phyloP scores from a whole-genome alignment of 1,140 invertebrate species.

The Drosophila rufa region DNA sequence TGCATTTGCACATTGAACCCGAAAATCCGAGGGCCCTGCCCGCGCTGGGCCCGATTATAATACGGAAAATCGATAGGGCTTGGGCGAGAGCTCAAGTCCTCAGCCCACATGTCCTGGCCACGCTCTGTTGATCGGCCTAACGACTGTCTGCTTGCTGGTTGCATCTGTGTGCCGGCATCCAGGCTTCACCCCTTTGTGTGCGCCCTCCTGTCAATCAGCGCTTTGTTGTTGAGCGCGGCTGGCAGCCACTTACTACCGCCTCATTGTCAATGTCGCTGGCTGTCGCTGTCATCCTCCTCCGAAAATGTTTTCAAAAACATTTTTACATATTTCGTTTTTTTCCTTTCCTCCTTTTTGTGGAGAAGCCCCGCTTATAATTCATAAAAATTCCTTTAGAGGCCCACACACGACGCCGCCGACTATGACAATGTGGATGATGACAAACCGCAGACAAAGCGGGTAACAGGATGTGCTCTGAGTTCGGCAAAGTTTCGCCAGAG shows the following conservation, averaged over 20 bases:
- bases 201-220: slow-evolving; percentile 76
- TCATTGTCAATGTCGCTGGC: slow-evolving; percentile 76
- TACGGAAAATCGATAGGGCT: slow-evolving; percentile 65
- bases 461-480: slow-evolving; percentile 49
- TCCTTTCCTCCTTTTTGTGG: not conserved
- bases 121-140: slow-evolving; percentile 74
- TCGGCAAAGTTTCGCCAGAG: slow-evolving; percentile 21
- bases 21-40: slow-evolving; percentile 2
- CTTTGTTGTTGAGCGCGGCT: slow-evolving; percentile 67
- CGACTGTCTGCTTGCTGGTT: slow-evolving; percentile 47
- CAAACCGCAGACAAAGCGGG: slow-evolving; percentile 74
- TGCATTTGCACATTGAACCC: slow-evolving; percentile 53
- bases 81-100: slow-evolving; percentile 29
- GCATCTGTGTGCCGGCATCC: slow-evolving; percentile 26
- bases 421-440: slow-evolving; percentile 46
- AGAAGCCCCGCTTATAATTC: slow-evolving; percentile 70
- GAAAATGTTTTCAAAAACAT: slow-evolving; percentile 60
- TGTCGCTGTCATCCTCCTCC: slow-evolving; percentile 61
- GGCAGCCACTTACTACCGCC: slow-evolving; percentile 78
- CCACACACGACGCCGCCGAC: slow-evolving; percentile 58
- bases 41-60: slow-evolving; percentile 13
- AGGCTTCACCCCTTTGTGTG: slow-evolving; percentile 12
- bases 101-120: slow-evolving; percentile 70
- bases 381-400: slow-evolving; percentile 70
- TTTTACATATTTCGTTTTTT: slow-evolving; percentile 68